phyloP scores from a whole-genome alignment of 2,113 vertebrate genomes.

The Ophiodon elongatus region DNA sequence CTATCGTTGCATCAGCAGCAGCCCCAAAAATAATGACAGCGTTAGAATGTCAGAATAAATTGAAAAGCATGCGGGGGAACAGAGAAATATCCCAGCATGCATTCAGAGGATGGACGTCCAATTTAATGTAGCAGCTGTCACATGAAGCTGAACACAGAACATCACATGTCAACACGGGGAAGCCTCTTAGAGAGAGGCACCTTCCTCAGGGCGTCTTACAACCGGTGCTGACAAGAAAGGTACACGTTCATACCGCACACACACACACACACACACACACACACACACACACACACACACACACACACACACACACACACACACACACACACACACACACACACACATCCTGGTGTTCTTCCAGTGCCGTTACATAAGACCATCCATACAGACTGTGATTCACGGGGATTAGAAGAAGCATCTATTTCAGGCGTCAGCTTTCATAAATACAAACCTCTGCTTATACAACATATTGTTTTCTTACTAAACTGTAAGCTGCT shows the following conservation, averaged over 20 bases:
- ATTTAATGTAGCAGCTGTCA: conserved; percentile 34
- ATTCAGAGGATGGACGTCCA: conserved; percentile 27
- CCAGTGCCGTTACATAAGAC: not conserved
- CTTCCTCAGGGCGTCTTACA: not conserved
- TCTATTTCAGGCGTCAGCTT: conserved; percentile 22
- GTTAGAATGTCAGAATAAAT: conserved; percentile 18
- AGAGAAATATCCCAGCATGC: conserved; percentile 1
- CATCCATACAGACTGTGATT: conserved; percentile 1
- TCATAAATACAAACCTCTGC: conserved; percentile 8
- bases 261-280: not conserved
- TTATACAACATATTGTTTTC: not conserved
- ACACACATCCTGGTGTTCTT: not conserved
- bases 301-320: not conserved
- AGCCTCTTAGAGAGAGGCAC: conserved; percentile 23
- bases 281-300: not conserved
- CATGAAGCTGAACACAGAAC: conserved; percentile 5
- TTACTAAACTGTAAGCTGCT: not conserved
- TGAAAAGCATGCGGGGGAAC: conserved; percentile 27
- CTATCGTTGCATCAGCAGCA: not conserved
- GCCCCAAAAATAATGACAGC: not conserved
- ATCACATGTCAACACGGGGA: conserved; percentile 14
- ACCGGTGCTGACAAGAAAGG: not conserved
- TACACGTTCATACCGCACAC: not conserved
- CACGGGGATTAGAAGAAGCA: conserved; percentile 23
- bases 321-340: not conserved